Evolutionary conservation across 2,113 vertebrate species (phyloP), one percentile per base, ranked within the genome.

Genomic region (Prunella himalayana): DNA sequence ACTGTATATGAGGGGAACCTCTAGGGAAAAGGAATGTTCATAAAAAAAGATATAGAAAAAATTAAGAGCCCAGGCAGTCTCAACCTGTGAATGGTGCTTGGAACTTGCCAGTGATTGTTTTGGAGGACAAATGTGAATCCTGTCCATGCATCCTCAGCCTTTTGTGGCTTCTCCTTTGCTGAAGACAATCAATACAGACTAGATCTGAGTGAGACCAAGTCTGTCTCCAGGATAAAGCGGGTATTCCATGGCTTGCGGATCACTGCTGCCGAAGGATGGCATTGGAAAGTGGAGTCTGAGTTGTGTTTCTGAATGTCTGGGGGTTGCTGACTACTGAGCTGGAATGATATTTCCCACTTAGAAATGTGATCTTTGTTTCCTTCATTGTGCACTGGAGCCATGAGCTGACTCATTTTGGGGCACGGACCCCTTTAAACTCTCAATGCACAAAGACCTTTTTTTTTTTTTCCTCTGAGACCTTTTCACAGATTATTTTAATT

Each of bases 61-160:
- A 42, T 24, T 7, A 33, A 50, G 84, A 86, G 35, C 53, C n/a
- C 50, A n/a, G 65, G 86, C 66, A 66, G 35, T 78, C 78, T 86
- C 5, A 1, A 51, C 95, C 37, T 56, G 65, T 20, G n/a, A 90
- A 87, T 47, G 93, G 88, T 89, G 71, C 95, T 97, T 93, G 93
- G 78, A 76, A 76, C 53, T 84, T 86, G 78, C 91, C 97, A 94
- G 96, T 69, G 35, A 91, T 96, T 86, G 89, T 84, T 94, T 89
- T 82, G 86, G 97, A 97, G 95, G 97, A 94, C 51, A 81, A 96
- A 94, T 94, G 95, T 97, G 97, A 97, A 97, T 53, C 27, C 84
- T 94, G 59, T 33, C 88, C 13, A 9, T 78, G 42, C 35, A 13
- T 21, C 53, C 90, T 76, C 76, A 49, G 83, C 77, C 87, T 92